Base-by-base conservation (phyloP, 2,113 vertebrate genomes). In the Neodon shergylaensis region DNA sequence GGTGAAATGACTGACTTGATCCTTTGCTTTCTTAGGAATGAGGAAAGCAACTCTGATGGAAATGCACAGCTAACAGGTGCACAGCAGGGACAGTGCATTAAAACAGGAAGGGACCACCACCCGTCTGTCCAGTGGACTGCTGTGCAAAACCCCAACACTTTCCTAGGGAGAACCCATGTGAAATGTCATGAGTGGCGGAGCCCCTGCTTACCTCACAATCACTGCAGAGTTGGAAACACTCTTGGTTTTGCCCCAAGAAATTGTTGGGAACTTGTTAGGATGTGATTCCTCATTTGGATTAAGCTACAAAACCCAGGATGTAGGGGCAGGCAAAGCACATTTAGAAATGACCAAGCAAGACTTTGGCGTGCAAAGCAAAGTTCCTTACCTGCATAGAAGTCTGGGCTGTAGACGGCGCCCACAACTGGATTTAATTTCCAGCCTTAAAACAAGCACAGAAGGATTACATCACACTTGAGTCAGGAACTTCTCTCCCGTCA, bases 351-450 rank as follows among this genome's bases (percentile, higher is more conserved):
- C 58, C 81, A 73, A 68, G 83, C 52, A 92, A 96, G 17, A 94
- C 17, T 81, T 76, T 3, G 63, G 10, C 61, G 47, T 96, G 77
- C 90, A 96, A 12, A 87, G 73, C 39, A 0, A 39, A 96, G 95
- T 78, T 95, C 97, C 98, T 97, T 99, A 99, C 99, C 99, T 99
- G 99, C 99, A 99, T 99, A 99, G 99, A 99, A 99, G 98, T 99
- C 99, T 97, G 99, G 99, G 98, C 99, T 99, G 99, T 99, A 99
- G 98, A 99, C 99, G 91, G 99, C 99, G 97, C 99, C 99, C 97
- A 99, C 99, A 98, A 99, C 99, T 98, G 99, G 99, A 99, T 99
- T 99, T 98, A 99, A 99, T 99, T 99, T 99, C 99, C 99, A 99
- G 98, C 99, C 99, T 99, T 98, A 95, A 98, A 97, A 94, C 4